Conservation (phyloP, 2,113 vertebrate genomes). For the Dicentrarchus labrax region DNA sequence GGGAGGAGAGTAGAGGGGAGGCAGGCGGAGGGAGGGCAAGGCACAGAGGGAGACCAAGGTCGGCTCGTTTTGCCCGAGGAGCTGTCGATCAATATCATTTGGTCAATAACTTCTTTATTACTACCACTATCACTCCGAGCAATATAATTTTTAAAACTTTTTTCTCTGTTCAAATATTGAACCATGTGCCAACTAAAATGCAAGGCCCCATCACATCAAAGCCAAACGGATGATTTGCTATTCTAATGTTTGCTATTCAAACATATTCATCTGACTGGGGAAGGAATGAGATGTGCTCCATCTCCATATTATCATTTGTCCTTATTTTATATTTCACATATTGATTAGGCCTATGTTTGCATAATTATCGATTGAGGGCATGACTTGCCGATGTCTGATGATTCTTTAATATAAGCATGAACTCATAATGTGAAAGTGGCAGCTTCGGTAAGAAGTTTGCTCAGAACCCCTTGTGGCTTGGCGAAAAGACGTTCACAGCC, state of each 20-base stretch:
- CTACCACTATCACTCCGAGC: constrained; percentile 93
- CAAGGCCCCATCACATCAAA: constrained; percentile 73
- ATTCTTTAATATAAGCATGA: constrained; percentile 60
- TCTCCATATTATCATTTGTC: constrained; percentile 62
- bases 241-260: constrained; percentile 71
- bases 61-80: constrained; percentile 97
- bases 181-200: constrained; percentile 88
- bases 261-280: constrained; percentile 55
- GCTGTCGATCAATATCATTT: constrained; percentile 98
- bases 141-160: constrained; percentile 99
- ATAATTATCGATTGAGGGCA: constrained; percentile 75
- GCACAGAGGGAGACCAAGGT: constrained; percentile 96
- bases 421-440: constrained; percentile 54
- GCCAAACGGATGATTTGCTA: constrained; percentile 63
- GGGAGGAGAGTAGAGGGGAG: constrained; percentile 91
- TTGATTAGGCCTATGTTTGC: constrained; percentile 69
- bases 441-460: constrained; percentile 58
- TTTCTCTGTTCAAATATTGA: constrained; percentile 93
- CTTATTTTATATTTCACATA: constrained; percentile 73
- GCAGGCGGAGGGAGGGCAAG: constrained; percentile 90
- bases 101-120: constrained; percentile 99
- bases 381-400: constrained; percentile 62
- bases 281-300: constrained; percentile 40
- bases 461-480: constrained; percentile 20
- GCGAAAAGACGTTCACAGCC: constrained; percentile 20